Percentiles rank a stretch among this genome's conserved stretches.
These are phyloP conservation scores for Parazoanthus atlanticus DNA, from an alignment of 92 coral and sea anemone species.

Conservation along the genomic window DNA sequence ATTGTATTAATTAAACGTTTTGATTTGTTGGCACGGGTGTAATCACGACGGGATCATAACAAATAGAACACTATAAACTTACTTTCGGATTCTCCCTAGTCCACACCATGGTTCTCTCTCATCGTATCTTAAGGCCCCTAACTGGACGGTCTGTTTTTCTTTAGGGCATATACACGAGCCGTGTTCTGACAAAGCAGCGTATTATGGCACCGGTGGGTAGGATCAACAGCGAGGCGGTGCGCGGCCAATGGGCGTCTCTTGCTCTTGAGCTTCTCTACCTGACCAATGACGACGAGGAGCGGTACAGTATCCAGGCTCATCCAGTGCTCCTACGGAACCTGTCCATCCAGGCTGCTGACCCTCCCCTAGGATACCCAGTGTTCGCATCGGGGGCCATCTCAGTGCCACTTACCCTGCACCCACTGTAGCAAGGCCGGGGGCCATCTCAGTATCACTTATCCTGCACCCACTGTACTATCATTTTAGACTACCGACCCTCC, in stretches of 20 bases:
- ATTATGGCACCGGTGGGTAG: conserved; percentile 82
- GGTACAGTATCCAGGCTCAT: conserved; percentile 99
- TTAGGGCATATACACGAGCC: conserved; percentile 93
- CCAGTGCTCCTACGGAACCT: conserved; percentile 94
- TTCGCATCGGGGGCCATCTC: conserved; percentile 17
- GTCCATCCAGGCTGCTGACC: conserved; percentile 97
- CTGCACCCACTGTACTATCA: conserved; percentile 57
- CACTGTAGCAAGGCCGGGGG: conserved; percentile 53
- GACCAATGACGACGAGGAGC: conserved; percentile 98
- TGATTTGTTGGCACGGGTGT: too few relatives aligned
- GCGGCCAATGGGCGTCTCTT: conserved; percentile 97
- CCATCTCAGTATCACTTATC: conserved; percentile 63
- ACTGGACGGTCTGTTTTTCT: not conserved
- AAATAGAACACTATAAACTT: too few relatives aligned
- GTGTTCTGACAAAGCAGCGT: conserved; percentile 78
- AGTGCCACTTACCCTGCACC: too few relatives aligned
- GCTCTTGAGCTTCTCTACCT: conserved; percentile 90
- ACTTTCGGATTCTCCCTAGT: too few relatives aligned
- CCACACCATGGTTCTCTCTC: too few relatives aligned
- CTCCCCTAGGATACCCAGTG: conserved; percentile 97
- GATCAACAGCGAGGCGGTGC: conserved; percentile 90
- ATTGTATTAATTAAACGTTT: too few relatives aligned
- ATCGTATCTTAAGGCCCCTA: not conserved
- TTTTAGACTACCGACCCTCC: not conserved
- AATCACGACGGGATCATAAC: too few relatives aligned